Evolutionary conservation across 1,140 invertebrate genomes (phyloP), one percentile per base, ranked within the genome.

Genomic region (Bombus breviceps): DNA sequence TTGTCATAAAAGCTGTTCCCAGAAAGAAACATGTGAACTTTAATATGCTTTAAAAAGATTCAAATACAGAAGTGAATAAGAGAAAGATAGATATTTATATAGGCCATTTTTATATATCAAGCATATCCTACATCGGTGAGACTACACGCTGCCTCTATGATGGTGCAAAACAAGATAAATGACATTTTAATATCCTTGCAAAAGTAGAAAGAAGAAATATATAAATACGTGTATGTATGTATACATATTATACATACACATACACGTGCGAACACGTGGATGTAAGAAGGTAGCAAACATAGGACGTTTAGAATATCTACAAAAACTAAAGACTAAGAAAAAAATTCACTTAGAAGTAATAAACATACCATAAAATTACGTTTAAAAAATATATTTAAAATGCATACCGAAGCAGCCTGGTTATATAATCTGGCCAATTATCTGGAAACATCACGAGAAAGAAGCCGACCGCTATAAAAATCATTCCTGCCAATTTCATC

Each of bases 391-490:
- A 74, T 76, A 73, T 86, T 82, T 83, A 87, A 83, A 93, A 83
- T 93, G 88, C 96, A 95, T 96, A 98, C 98, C 98, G 97, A 88
- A 99, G 96, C 73, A 98, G 95, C 90, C 97, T 96, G 86, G 98
- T 98, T 92, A 99, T 98, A 93, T 98, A 99, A 93, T 98, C 97
- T 6, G 98, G 98, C 98, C 98, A 99, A 95, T 99, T 98, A 93
- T 98, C 98, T 4, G 98, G 98, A 90, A 99, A 98, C 97, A 99
- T 98, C 75, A 99, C 98, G 57, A 99, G 96, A 92, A 98, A 98
- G 95, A 99, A 99, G 76, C 98, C 98, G 78, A 98, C 97, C 8
- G 97, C 96, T 91, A 99, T 98, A 25, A 99, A 95, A 83, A 99
- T 97, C 91, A 99, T 98, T 78, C 98, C 98, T 39, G 98, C 98